Base-by-base conservation (phyloP, 2,888 invertebrate genomes). In the Glyphotaelius pellucidus region DNA sequence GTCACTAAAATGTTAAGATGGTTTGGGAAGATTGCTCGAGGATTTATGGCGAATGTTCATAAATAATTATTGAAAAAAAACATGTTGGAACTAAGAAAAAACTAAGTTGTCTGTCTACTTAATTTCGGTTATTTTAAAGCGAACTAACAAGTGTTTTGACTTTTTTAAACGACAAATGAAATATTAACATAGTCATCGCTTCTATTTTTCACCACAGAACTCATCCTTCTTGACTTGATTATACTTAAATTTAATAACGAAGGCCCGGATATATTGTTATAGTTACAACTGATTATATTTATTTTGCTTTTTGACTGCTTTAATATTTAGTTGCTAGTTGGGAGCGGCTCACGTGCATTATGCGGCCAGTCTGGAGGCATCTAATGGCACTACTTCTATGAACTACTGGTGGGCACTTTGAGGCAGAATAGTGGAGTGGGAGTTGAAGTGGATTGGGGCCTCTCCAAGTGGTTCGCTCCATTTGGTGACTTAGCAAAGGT, bases 1-100 rank as follows among this genome's bases (percentile, higher is more conserved):
- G 52, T 87, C 31, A 87, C 67, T 87, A 14, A 83, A 83, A 83
- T 35, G 25, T 25, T 83, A 0, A 83, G 83, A 83, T 83, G 19
- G 25, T 35, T 32, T 83, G 2, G 35, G 32, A 25, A 32, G 32
- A 83, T 83, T 83, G n/a, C 9, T n/a, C 4, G 67, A 67, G 67
- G n/a, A 67, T 67, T 67, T n/a, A 67, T 67, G 25, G 67, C 11
- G 15, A 25, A 52, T 7, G 9, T 67, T 67, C 2, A 2, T n/a
- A 67, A 25, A 9, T 67, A n/a, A 25, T 67, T 25, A 5, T 7
- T 67, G 7, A 25, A n/a, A 67, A 67, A 67, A 67, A 67, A 25
- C 25, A 67, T 2, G 67, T 25, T n/a, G 67, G 25, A n/a, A 0
- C 5, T n/a, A 9, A 9, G 5, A n/a, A 25, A 67, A n/a, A 67